Percentiles rank a stretch among this genome's conserved stretches.
These are phyloP conservation scores for Asarcornis scutulata DNA, from an alignment of 2,113 vertebrate species.

Conservation along the genomic window DNA sequence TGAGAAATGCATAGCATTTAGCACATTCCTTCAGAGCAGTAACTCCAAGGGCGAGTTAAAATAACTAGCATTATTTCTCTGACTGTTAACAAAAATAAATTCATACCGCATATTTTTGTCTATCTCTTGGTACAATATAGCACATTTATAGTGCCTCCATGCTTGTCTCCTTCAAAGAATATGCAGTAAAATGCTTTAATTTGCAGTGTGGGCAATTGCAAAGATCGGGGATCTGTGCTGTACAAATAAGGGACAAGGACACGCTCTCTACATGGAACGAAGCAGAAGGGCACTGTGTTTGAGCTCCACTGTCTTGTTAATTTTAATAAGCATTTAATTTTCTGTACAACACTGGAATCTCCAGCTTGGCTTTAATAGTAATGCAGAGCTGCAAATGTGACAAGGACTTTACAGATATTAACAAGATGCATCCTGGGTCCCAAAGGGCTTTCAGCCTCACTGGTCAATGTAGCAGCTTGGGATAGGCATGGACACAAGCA, in stretches of 20 bases:
- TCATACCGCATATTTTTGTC: not conserved
- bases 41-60: conserved; percentile 26
- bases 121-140: not conserved
- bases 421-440: not conserved
- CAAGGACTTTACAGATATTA: not conserved
- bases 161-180: not conserved
- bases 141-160: not conserved
- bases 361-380: not conserved
- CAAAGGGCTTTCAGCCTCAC: not conserved
- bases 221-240: not conserved
- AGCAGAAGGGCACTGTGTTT: not conserved
- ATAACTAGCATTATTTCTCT: conserved; percentile 53
- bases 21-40: conserved; percentile 42
- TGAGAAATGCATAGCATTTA: conserved; percentile 45
- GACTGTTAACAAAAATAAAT: conserved; percentile 51
- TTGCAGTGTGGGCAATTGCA: not conserved
- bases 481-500: not conserved
- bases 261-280: rapidly evolving
- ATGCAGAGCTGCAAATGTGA: conserved; percentile 6
- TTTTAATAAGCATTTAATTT: not conserved
- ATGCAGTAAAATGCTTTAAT: not conserved
- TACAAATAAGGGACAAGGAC: not conserved
- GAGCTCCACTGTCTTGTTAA: not conserved
- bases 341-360: not conserved
- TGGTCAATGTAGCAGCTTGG: not conserved